Evolutionary conservation across 2,888 invertebrate genomes (phyloP).

Genomic region (Icerya purchasi): DNA sequence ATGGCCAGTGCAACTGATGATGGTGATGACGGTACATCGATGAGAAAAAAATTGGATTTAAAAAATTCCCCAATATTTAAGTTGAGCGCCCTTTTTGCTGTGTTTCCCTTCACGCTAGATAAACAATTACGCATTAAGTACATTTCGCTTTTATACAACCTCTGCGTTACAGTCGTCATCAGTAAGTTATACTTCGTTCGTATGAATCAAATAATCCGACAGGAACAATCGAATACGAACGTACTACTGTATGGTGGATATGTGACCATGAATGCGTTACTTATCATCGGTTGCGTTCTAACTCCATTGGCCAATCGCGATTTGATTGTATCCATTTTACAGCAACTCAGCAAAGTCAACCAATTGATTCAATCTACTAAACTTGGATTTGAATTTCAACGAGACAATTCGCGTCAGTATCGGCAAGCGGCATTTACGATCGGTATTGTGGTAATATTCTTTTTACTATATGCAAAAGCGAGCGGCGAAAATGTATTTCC

Average conservation of each 20-base stretch:
- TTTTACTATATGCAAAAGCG: slow-evolving; percentile 9
- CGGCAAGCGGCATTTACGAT: slow-evolving; percentile 9
- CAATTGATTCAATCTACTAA: slow-evolving; percentile 1
- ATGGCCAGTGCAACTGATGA: too few species aligned
- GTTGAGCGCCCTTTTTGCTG: slow-evolving; percentile 2
- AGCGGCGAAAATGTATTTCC: slow-evolving; percentile 12
- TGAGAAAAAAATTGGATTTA: too few species aligned
- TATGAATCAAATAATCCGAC: slow-evolving; percentile 1
- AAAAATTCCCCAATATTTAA: slow-evolving; percentile 3
- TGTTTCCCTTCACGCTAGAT: slow-evolving; percentile 5
- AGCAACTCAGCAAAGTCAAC: slow-evolving; percentile 6
- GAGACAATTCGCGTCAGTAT: neutral
- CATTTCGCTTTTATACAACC: slow-evolving; percentile 5
- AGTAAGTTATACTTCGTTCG: neutral
- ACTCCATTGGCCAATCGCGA: slow-evolving; percentile 9
- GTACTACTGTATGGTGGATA: slow-evolving; percentile 12
- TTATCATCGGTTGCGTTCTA: slow-evolving; percentile 10
- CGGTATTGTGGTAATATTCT: slow-evolving; percentile 1
- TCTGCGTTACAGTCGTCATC: slow-evolving; percentile 6
- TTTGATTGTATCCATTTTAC: neutral
- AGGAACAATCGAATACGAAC: slow-evolving; percentile 11
- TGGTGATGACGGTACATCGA: too few species aligned
- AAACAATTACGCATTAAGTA: slow-evolving; percentile 2
- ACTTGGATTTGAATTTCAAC: neutral
- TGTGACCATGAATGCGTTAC: slow-evolving; percentile 10